Evolutionary conservation across 2,797 vertebrate genomes (phyloP).

Genomic region (Sebastolobus altivelis): DNA sequence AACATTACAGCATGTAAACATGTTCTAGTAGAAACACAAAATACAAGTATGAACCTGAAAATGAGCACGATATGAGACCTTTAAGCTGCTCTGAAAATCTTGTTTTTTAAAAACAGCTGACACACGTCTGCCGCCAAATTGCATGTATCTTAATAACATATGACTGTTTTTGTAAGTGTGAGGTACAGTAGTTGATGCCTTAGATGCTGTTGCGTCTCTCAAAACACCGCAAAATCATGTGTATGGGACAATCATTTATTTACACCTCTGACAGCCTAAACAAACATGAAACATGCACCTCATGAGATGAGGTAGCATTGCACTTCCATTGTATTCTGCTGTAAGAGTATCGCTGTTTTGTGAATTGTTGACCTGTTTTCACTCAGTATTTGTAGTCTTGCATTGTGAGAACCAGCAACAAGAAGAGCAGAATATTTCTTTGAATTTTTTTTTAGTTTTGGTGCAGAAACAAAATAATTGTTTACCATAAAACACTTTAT

Average conservation of each 20-base stretch:
- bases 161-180: too few relatives aligned
- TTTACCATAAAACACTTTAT: too few relatives aligned
- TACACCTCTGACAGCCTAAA: background rate
- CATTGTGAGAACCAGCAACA: background rate
- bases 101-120: background rate
- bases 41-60: too few relatives aligned
- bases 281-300: background rate
- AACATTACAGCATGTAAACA: too few relatives aligned
- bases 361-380: background rate
- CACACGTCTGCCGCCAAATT: background rate
- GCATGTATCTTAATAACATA: fast-evolving
- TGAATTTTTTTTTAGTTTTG: too few relatives aligned
- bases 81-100: background rate
- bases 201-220: background rate
- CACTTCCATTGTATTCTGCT: background rate
- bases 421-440: background rate
- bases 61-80: too few relatives aligned
- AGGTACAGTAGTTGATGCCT: background rate
- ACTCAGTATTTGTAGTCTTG: background rate
- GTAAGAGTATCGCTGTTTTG: background rate
- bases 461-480: background rate
- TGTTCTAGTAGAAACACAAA: too few relatives aligned
- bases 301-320: background rate
- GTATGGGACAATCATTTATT: background rate
- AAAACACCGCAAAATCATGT: background rate